Evolutionary conservation across 2,888 invertebrate genomes (phyloP), one percentile per base, ranked within the genome.

Genomic region (Mayetiola destructor): DNA sequence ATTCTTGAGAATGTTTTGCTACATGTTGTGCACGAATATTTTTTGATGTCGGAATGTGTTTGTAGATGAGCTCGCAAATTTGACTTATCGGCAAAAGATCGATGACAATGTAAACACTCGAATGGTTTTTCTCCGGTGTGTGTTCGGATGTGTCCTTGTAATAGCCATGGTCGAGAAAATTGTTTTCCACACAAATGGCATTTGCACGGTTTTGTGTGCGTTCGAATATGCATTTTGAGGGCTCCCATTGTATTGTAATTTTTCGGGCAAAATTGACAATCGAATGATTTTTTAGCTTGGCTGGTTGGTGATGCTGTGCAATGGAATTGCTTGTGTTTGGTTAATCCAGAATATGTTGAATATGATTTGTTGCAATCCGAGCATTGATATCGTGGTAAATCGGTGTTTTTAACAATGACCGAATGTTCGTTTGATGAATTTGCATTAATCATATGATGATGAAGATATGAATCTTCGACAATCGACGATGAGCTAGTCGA

Each of bases 101-200:
- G 81, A 64, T 89, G 85, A 75, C 96, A 97, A 68, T 93, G 91
- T 60, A 85, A 86, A 72, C 96, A 97, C 57, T 87, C 85, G 76
- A 96, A 97, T 0, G 97, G 96, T 67, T 97, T 97, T 72, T 97
- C 96, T 0, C 95, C 96, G 0, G 96, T 96, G 74, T 97, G 96
- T 0, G 96, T 97, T 56, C 96, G 79, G 65, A 96, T 91, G 76
- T 97, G 96, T 0, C 96, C 96, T 73, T 97, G 96, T 21, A 97
- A 79, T 56, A 97, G 75, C 96, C 96, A 97, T 3, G 96, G 96
- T 14, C 96, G 77, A 30, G 93, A 93, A 76, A 97, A 97, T 4
- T 95, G 93, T 69, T 97, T 97, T 30, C 95, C 95, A 69, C 96
- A 97, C 42, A 94, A 77, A 64, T 88, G 85, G 67, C 97, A 97